Evolutionary conservation across 35 echinoderm and acorn worm species (phyloP), one percentile per base, ranked within the genome.

Genomic region (Nesometra sesokonis): DNA sequence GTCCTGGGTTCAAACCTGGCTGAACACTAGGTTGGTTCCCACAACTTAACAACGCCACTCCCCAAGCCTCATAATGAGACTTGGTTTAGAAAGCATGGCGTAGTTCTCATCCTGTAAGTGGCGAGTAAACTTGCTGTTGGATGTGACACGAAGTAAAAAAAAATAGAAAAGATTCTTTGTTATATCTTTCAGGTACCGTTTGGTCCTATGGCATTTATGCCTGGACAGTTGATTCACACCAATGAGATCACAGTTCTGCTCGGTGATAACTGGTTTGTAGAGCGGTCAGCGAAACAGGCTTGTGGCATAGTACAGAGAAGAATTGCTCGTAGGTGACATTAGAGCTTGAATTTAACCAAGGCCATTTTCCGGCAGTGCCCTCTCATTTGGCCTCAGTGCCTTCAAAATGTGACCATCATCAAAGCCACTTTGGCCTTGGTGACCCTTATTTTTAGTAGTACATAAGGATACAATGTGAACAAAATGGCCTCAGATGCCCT

Each of bases 241-340:
- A 98, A 98, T 90, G 95, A 98, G 87, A 94, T 98, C 29, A 82
- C 91, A 11, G 95, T 98, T 17, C 88, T 98, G 13, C 92, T 98
- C 23, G 95, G 95, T 17, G 92, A 98, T 47, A 90, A 98, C 85
- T 98, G 95, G 95, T 98, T 98, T 90, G 90, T 83, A 29, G 90
- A 94, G 46, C 77, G 90, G 36, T 98, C 95, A 37, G 92, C 95
- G 5, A 94, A 91, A 29, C 92, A 98, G 37, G 95, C 95, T 3
- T 98, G 95, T 88, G 87, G 91, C 76, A 91, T 98, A 38, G 85
- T 94, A 47, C 84, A 92, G 77, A 91, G 95, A 35, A 89, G 95
- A 37, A 89, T 92, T 87, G 31, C 79, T 30, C 33, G 95, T 98
- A 81, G 88, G 95, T 90, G 27, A 23, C 35, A 47, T 37, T 17